phyloP scores from a whole-genome alignment of 2,888 invertebrate genomes.

The Elaeidobius kamerunicus region DNA sequence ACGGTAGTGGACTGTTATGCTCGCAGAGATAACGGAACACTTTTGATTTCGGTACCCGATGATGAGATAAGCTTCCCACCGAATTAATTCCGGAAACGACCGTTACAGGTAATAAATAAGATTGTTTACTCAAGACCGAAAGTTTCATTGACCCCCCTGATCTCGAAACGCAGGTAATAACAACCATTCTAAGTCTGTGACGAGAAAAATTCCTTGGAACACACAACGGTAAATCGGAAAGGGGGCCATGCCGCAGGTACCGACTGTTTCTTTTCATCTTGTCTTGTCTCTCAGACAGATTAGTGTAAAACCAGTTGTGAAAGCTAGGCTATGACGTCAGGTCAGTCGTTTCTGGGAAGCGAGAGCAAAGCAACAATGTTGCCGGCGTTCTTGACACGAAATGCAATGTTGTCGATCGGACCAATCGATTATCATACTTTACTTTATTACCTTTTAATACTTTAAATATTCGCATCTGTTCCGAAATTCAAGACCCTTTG shows the following conservation, averaged over 20 bases:
- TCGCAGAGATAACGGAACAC: too few species aligned
- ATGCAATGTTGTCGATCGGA: constrained; percentile 13
- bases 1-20: too few species aligned
- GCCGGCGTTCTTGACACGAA: not conserved
- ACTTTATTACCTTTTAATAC: too few species aligned
- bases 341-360: constrained; percentile 13
- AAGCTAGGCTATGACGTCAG: constrained; percentile 27
- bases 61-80: too few species aligned
- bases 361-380: constrained; percentile 11
- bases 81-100: too few species aligned
- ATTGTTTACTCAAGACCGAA: not conserved
- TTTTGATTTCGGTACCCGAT: too few species aligned
- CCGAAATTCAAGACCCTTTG: too few species aligned
- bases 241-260: constrained; percentile 26
- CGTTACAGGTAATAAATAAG: not conserved
- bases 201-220: constrained; percentile 26
- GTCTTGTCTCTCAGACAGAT: constrained; percentile 23
- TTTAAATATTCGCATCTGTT: too few species aligned
- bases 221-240: constrained; percentile 27
- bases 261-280: constrained; percentile 28
- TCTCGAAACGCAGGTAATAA: constrained; percentile 22
- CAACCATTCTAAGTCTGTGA: constrained; percentile 10
- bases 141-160: constrained; percentile 24
- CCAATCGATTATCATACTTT: too few species aligned
- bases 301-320: constrained; percentile 30